A percentile compares a stretch with the other conserved stretches of the same genome.
Evolutionary conservation across 2,113 vertebrate species (phyloP).

Genomic region (Microcebus jonahi): DNA sequence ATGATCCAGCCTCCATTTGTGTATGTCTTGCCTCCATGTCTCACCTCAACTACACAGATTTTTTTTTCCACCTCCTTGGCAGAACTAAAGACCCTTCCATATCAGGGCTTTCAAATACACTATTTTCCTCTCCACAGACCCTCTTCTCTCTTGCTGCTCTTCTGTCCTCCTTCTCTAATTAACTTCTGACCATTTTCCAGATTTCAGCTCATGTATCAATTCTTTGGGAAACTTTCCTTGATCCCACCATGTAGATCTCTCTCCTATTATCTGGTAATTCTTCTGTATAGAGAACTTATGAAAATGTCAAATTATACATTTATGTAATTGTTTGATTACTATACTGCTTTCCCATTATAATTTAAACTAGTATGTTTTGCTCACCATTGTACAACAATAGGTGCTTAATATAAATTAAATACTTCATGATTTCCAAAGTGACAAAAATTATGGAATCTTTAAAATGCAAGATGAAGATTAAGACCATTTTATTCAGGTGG

Average conservation of each 20-base stretch:
- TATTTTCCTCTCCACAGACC: background rate
- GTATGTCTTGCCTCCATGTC: fast-evolving
- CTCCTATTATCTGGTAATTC: background rate
- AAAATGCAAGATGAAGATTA: background rate
- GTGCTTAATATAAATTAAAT: background rate
- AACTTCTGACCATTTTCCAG: background rate
- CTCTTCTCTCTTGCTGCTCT: background rate
- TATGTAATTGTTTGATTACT: background rate
- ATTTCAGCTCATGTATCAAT: background rate
- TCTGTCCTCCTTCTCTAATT: background rate
- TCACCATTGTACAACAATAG: background rate
- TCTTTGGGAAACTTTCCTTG: background rate
- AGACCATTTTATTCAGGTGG: background rate
- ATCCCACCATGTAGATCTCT: background rate
- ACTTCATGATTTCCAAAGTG: background rate
- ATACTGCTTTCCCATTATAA: background rate
- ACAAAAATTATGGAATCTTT: background rate
- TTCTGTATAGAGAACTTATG: background rate
- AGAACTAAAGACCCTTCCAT: background rate
- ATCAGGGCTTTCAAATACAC: background rate
- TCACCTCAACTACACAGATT: background rate
- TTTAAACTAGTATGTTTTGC: background rate
- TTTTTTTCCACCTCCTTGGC: background rate
- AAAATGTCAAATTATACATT: background rate
- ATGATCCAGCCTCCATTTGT: background rate